These are phyloP conservation scores for Hystrix cristata DNA, from an alignment of 2,113 vertebrate species.

Conservation along the genomic window DNA sequence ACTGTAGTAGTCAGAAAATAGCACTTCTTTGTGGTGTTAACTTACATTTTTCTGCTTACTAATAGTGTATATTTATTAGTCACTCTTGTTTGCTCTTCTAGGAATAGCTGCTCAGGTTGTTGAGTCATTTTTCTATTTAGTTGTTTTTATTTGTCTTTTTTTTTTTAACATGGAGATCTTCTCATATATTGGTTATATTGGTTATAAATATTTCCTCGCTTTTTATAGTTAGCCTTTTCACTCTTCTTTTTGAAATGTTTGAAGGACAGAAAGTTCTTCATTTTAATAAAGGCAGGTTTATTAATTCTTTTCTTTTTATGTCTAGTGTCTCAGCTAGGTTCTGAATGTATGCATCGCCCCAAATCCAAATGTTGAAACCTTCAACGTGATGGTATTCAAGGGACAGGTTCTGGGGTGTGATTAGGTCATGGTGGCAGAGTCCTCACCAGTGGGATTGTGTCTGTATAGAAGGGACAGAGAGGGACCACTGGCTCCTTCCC, in stretches of 20 bases:
- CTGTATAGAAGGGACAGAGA: background rate
- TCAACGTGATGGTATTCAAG: background rate
- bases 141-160: background rate
- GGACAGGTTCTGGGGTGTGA: background rate
- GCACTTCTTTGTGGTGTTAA: background rate
- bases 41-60: background rate
- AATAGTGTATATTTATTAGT: background rate
- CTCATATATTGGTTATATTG: background rate
- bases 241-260: background rate
- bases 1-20: constrained; percentile 28
- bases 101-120: background rate
- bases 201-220: background rate
- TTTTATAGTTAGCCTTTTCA: background rate
- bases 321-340: background rate
- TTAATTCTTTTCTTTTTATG: background rate
- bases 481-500: background rate
- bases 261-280: background rate
- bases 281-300: background rate
- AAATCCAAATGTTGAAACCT: background rate
- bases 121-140: background rate
- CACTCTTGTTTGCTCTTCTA: background rate
- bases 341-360: background rate
- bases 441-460: background rate
- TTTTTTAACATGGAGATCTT: background rate
- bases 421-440: too few species aligned